Percentiles rank a stretch among this genome's conserved stretches.
phyloP scores from a whole-genome alignment of 2,797 vertebrate species.

The Schizopygopsis malacanthus region DNA sequence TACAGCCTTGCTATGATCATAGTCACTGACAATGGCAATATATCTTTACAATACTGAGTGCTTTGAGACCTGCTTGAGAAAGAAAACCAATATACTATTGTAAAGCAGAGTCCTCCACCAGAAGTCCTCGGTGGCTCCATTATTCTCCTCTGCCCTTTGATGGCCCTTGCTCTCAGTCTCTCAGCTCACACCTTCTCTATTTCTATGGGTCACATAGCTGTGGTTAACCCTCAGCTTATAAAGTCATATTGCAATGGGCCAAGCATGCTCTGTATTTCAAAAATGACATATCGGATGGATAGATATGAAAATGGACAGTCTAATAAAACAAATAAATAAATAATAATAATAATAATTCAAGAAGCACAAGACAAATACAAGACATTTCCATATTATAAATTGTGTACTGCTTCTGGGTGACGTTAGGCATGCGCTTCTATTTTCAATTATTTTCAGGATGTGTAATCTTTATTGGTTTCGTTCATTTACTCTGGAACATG shows the following conservation, averaged over 20 bases:
- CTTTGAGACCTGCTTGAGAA: neutral
- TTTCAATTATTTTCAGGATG: neutral
- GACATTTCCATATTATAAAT: slow-evolving; percentile 1
- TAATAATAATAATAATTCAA: no score
- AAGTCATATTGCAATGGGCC: slow-evolving; percentile 2
- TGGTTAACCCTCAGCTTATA: slow-evolving; percentile 19
- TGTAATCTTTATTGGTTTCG: neutral
- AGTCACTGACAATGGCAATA: neutral
- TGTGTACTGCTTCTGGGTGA: neutral
- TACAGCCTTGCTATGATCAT: neutral
- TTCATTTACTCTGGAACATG: neutral
- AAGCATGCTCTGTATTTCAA: slow-evolving; percentile 11
- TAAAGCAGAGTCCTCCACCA: neutral
- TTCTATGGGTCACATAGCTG: neutral
- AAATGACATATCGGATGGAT: neutral
- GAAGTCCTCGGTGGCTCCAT: neutral
- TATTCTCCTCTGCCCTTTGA: slow-evolving; percentile 10
- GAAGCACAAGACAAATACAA: neutral
- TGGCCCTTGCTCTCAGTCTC: slow-evolving; percentile 15
- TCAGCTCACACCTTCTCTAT: neutral
- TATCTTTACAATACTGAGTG: neutral
- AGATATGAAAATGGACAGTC: neutral
- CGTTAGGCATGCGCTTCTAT: neutral
- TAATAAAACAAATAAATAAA: neutral
- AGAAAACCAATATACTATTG: slow-evolving; percentile 11